Evolutionary conservation across 92 coral and sea anemone genomes (phyloP).

Genomic region (Zoanthus sociatus): DNA sequence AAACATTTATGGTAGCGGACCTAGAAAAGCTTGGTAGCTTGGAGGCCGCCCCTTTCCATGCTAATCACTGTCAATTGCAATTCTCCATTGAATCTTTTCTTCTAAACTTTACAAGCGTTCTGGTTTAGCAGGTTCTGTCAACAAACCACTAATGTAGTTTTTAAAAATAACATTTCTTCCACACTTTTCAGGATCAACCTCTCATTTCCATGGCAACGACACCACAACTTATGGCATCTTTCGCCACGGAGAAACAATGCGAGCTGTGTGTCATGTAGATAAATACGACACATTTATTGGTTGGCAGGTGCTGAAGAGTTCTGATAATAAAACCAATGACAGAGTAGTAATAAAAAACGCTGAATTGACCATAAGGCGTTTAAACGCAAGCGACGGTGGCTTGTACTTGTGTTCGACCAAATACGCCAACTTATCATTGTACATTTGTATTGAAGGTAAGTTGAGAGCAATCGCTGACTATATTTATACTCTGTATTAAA

Average conservation of each 20-base stretch:
- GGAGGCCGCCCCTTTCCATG: too few species aligned
- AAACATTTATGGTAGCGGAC: too few species aligned
- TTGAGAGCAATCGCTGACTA: background rate
- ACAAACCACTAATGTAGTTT: background rate
- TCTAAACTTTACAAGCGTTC: too few species aligned
- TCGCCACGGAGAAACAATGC: constrained; percentile 30
- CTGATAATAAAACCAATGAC: background rate
- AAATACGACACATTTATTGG: constrained; percentile 24
- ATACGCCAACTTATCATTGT: constrained; percentile 21
- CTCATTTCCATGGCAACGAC: background rate
- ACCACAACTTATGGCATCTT: constrained; percentile 15
- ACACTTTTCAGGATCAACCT: background rate
- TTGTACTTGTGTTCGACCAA: constrained; percentile 15
- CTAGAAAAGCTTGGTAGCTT: too few species aligned
- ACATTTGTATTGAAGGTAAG: constrained; percentile 33
- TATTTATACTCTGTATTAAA: too few species aligned
- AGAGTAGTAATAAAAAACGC: background rate
- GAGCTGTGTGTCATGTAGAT: constrained; percentile 48
- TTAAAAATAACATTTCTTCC: background rate
- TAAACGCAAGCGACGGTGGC: constrained; percentile 3
- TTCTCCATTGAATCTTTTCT: too few species aligned
- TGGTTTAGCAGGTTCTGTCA: too few species aligned
- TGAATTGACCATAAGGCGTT: background rate
- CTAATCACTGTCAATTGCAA: too few species aligned
- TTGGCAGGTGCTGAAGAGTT: background rate